Evolutionary conservation across 2,797 vertebrate species (phyloP).

Genomic region (Melanotaenia parkinsoni): DNA sequence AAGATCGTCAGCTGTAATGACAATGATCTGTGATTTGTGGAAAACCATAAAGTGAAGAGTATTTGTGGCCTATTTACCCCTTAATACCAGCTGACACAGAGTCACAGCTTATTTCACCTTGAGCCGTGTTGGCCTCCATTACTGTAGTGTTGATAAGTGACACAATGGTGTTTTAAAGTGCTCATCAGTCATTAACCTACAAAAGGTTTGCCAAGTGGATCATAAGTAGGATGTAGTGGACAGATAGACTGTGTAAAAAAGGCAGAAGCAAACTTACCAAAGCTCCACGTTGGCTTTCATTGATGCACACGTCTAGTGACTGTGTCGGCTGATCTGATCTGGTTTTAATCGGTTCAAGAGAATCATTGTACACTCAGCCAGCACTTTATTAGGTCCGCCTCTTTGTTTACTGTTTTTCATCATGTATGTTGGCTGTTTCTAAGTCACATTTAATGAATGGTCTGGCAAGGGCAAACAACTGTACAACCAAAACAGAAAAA

Average conservation of each 20-base stretch:
- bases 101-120: constrained; percentile 63
- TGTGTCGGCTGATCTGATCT: too few relatives aligned
- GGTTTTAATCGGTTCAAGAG: neutral
- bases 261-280: too few relatives aligned
- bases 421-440: too few relatives aligned
- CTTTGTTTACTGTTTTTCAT: too few relatives aligned
- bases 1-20: constrained; percentile 50
- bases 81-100: constrained; percentile 50
- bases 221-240: neutral
- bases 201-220: constrained; percentile 29
- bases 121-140: constrained; percentile 34
- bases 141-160: constrained; percentile 23
- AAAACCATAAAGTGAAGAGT: constrained; percentile 35
- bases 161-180: constrained; percentile 33
- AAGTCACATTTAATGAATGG: too few relatives aligned
- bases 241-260: neutral
- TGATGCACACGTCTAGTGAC: neutral
- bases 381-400: too few relatives aligned
- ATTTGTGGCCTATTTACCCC: constrained; percentile 33
- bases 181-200: constrained; percentile 43
- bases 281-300: neutral
- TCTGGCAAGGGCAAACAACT: too few relatives aligned
- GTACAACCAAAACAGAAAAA: too few relatives aligned
- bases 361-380: too few relatives aligned
- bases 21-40: constrained; percentile 45